phyloP scores from a whole-genome alignment of 37 sponge, comb jelly and placozoan genomes.

The Mnemiopsis leidyi region DNA sequence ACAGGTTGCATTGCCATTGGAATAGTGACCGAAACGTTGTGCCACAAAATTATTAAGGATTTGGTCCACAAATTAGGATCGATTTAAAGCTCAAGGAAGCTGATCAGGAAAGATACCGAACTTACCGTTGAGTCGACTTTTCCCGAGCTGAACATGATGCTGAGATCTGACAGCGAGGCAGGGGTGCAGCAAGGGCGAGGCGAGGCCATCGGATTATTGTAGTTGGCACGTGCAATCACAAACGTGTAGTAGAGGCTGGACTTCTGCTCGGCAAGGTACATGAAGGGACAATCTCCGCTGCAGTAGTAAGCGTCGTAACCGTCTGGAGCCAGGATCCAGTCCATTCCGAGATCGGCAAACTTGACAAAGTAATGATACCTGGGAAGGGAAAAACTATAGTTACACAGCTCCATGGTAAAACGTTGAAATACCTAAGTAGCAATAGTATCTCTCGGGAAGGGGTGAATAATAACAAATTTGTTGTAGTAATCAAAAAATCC shows the following conservation, averaged over 20 bases:
- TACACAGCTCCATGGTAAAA: no score
- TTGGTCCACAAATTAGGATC: background rate
- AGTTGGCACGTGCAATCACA: slow-evolving; percentile 63
- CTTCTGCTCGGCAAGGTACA: slow-evolving; percentile 50
- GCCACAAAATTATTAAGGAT: background rate
- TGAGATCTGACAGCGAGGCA: background rate
- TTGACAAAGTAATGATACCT: slow-evolving; percentile 40
- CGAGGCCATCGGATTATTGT: slow-evolving; percentile 63
- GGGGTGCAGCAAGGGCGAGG: slow-evolving; percentile 65
- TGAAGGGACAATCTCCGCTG: slow-evolving; percentile 60
- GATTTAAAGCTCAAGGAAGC: background rate
- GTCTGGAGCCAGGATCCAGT: slow-evolving; percentile 50
- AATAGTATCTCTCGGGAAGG: no score
- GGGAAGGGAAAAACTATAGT: background rate
- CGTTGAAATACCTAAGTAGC: no score
- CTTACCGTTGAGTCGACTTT: slow-evolving; percentile 25
- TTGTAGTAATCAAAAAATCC: no score
- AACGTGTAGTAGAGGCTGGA: slow-evolving; percentile 64
- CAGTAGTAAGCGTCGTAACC: slow-evolving; percentile 60
- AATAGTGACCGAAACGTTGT: background rate
- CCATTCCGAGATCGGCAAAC: slow-evolving; percentile 57
- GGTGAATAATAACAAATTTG: no score
- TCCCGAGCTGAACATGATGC: slow-evolving; percentile 64
- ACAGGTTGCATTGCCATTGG: background rate
- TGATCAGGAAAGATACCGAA: no score